phyloP scores from a whole-genome alignment of 2,113 vertebrate genomes.

The Hepsetus odoe region DNA sequence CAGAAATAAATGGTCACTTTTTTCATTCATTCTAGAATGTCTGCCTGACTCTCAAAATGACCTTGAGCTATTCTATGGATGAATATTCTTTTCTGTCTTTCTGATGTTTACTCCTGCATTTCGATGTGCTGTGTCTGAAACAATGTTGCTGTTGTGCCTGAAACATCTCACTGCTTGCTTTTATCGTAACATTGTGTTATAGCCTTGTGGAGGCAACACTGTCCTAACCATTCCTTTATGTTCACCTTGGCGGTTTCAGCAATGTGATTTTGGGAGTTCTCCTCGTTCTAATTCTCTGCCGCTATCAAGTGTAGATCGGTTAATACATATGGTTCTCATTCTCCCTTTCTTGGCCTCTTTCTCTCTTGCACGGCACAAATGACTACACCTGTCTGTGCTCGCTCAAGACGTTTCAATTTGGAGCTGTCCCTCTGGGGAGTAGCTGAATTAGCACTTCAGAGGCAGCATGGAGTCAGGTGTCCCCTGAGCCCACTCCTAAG shows the following conservation, averaged over 20 bases:
- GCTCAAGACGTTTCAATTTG: constrained; percentile 78
- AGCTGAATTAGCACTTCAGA: constrained; percentile 76
- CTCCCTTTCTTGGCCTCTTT: not conserved
- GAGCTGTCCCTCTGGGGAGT: constrained; percentile 56
- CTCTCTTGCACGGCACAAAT: constrained; percentile 55
- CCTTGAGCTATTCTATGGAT: not conserved
- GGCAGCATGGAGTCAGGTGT: constrained; percentile 61
- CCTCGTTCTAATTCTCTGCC: not conserved
- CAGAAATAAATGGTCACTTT: not conserved
- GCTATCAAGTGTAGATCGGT: not conserved
- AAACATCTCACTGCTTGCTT: not conserved
- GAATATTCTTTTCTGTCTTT: constrained; percentile 6
- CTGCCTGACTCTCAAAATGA: constrained; percentile 4
- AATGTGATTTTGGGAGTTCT: not conserved
- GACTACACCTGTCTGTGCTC: constrained; percentile 58
- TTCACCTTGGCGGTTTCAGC: not conserved
- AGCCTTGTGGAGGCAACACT: not conserved
- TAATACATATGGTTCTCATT: not conserved
- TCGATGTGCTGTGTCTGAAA: not conserved
- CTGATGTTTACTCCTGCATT: not conserved
- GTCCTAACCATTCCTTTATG: not conserved
- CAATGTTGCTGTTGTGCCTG: not conserved
- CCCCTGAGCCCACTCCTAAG: constrained; percentile 42
- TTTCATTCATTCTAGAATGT: constrained; percentile 14
- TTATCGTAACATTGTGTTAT: not conserved